Percentiles rank a stretch among this genome's conserved stretches.
Conservation (phyloP, 2,797 vertebrate species). For the Cryptoblepharus egeriae region DNA sequence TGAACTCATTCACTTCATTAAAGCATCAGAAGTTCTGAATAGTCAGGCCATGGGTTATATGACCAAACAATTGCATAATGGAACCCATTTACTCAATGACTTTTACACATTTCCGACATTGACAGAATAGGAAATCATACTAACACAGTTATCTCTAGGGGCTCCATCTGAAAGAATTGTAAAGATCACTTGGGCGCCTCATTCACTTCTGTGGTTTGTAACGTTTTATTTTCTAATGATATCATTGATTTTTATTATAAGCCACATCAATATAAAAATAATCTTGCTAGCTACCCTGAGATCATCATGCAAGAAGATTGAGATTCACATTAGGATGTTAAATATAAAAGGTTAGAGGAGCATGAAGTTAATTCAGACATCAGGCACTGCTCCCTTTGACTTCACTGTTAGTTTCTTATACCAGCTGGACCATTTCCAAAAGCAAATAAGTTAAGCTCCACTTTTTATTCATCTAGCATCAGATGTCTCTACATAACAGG, state of each 20-base stretch:
- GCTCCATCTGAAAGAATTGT: neutral
- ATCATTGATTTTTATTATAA: no score
- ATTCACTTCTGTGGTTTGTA: neutral
- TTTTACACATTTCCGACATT: neutral
- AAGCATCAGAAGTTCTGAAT: neutral
- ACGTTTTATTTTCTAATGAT: no score
- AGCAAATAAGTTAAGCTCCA: slow-evolving; percentile 34
- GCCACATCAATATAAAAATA: no score
- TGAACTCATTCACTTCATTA: neutral
- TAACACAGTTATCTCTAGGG: slow-evolving; percentile 14
- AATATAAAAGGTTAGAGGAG: neutral
- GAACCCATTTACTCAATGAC: neutral
- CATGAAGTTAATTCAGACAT: slow-evolving; percentile 11
- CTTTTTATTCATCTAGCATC: slow-evolving; percentile 44
- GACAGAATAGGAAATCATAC: neutral
- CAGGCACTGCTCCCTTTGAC: neutral
- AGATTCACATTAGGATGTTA: no score
- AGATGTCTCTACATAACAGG: slow-evolving; percentile 46
- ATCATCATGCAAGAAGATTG: no score
- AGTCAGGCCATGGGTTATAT: slow-evolving; percentile 32
- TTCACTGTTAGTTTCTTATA: slow-evolving; percentile 35
- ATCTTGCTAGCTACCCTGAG: no score
- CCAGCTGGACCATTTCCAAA: slow-evolving; percentile 28
- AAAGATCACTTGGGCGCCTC: neutral
- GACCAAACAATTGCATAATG: slow-evolving; percentile 14